phyloP scores from a whole-genome alignment of 1,140 invertebrate species.

The Nomia melanderi region DNA sequence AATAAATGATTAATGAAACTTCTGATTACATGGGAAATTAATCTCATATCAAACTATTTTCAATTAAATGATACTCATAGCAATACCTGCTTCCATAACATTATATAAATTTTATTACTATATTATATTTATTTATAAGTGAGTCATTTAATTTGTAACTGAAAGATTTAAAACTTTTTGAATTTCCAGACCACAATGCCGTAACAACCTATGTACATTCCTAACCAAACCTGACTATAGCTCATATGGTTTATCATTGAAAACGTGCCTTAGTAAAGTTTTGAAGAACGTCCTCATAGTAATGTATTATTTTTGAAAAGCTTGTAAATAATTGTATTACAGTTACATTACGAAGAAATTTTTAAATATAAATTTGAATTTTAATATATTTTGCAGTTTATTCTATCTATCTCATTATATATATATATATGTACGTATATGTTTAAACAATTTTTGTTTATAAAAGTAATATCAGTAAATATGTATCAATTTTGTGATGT shows the following conservation, averaged over 20 bases:
- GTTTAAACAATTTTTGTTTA: no score
- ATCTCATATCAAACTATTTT: no score
- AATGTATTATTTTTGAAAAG: neutral
- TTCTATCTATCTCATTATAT: no score
- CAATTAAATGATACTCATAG: no score
- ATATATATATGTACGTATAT: no score
- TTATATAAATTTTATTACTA: neutral
- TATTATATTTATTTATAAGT: no score
- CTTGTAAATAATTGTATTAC: neutral
- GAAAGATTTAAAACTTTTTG: neutral
- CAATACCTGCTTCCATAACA: neutral
- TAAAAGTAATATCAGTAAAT: no score
- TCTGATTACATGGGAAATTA: no score
- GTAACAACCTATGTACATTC: neutral
- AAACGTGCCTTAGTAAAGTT: neutral
- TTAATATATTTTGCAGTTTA: neutral
- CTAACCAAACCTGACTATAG: neutral
- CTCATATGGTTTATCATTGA: neutral
- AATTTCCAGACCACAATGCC: neutral
- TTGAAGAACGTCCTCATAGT: no score
- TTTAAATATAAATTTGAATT: slow-evolving; percentile 2
- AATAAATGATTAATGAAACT: no score
- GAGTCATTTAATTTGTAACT: no score
- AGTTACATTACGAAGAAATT: neutral
- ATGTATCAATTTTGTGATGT: neutral